Base-by-base conservation (phyloP, 2,888 invertebrate genomes). In the Spodoptera exigua region DNA sequence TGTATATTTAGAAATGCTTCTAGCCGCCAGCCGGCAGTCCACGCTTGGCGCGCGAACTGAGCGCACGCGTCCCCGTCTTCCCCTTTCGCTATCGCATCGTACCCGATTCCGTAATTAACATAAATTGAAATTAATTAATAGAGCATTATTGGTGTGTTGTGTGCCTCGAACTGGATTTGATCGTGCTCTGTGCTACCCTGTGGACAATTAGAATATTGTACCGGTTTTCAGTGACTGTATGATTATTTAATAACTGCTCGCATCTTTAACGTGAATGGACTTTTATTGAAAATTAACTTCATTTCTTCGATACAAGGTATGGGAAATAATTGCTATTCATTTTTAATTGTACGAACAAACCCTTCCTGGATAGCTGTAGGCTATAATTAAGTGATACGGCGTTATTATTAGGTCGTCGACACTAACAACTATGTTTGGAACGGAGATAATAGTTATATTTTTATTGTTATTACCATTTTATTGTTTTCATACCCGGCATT, bases 1-100 rank as follows among this genome's bases (percentile, higher is more conserved):
- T 90, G 91, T 93, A 90, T 94, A 92, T 92, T 93, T 93, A 93
- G 93, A 90, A 91, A 89, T 87, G 88, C 84, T 84, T 75, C 79
- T 78, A 80, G 80, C 84, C 78, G 79, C 82, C 79, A 78, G 76
- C 80, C 84, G 84, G 81, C 93, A 94, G 94, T 94, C 84, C 83
- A 85, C 83, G 91, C 84, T 87, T 78, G 78, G 81, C 85, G 83
- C 80, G 82, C 88, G 88, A 67, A 81, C 78, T 68, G 85, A 84
- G 82, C 79, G 89, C 85, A 85, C 86, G 92, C 80, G 81, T 78
- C 78, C 62, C 71, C 70, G 79, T 79, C 79, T 78, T 79, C 79
- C 76, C 73, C 41, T 69, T 56, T 76, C 73, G 76, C 76, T 70
- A 72, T 79, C 78, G 63, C 76, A 77, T 83, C 87, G 85, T 84